Evolutionary conservation across 2,113 vertebrate genomes (phyloP), one percentile per base, ranked within the genome.

Genomic region (Steatornis caripensis): DNA sequence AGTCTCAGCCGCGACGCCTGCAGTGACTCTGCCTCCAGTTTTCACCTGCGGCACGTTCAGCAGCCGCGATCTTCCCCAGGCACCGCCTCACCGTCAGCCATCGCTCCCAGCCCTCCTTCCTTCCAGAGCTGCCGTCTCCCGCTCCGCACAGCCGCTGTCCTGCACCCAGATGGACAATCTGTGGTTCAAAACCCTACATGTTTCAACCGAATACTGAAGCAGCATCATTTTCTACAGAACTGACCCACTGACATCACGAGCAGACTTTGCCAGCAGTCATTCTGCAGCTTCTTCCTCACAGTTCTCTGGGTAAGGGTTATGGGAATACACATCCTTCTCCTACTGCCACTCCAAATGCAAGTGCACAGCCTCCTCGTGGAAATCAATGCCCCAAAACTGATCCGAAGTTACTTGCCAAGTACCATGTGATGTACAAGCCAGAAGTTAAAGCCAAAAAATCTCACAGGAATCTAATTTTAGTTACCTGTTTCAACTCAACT

Each of bases 311-410:
- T 10, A 4, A 9, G 49, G 30, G 12, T 15, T 46, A 29, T 3
- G 13, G 84, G 37, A 51, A 53, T 4, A 14, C 0, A 3, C 4
- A 10, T 14, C 19, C 39, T 11, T 39, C 43, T 66, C 75, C 41
- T 16, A 20, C 7, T 3, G 11, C 53, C 76, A n/a, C 58, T 23
- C 14, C 34, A 12, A 22, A 30, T 15, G 15, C 60, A 6, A 15
- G 65, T 3, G 1, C 3, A 2, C 3, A 17, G 43, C 39, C 46
- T 48, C 46, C 0, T 1, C 3, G 0, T 5, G 55, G 60, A 14
- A 19, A 29, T n/a, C 64, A 19, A 1, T 1, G 32, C 68, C 62
- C 53, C 10, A 10, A 6, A 55, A 15, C 0, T 4, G 57, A 48
- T 15, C 41, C 3, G n/a, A 12, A 51, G 60, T 15, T n/a, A 17